phyloP scores from a whole-genome alignment of 2,797 vertebrate species.

The Lagodon rhomboides region DNA sequence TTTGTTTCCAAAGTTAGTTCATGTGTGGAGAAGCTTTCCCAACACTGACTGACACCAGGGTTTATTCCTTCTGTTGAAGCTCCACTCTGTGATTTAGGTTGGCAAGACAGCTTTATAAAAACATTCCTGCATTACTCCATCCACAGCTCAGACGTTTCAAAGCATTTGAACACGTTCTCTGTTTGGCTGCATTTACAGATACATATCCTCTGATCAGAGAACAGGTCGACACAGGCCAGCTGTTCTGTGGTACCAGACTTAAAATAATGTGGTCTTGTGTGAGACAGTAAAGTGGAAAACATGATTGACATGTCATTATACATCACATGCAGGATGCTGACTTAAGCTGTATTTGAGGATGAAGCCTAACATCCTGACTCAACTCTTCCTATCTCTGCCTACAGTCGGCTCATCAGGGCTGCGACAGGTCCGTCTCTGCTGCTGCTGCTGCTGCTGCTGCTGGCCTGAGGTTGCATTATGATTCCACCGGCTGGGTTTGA shows the following conservation, averaged over 20 bases:
- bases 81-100: neutral
- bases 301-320: slow-evolving; percentile 52
- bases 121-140: neutral
- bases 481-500: slow-evolving; percentile 19
- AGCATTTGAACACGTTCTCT: neutral
- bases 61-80: neutral
- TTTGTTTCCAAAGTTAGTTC: neutral
- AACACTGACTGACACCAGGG: neutral
- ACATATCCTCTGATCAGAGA: neutral
- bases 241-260: neutral
- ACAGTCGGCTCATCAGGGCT: slow-evolving; percentile 28
- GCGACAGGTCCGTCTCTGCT: slow-evolving; percentile 47
- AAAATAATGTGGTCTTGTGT: slow-evolving; percentile 11
- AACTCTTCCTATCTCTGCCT: slow-evolving; percentile 12
- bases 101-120: neutral
- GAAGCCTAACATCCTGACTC: slow-evolving; percentile 1
- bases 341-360: slow-evolving; percentile 38
- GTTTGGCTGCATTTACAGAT: neutral
- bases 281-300: neutral
- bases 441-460: slow-evolving; percentile 49
- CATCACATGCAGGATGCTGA: slow-evolving; percentile 28
- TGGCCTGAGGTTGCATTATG: slow-evolving; percentile 54
- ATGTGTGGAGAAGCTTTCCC: neutral
- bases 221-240: neutral
- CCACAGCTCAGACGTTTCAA: neutral